These are phyloP conservation scores for Heterohyrax brucei DNA, from an alignment of 2,797 vertebrate genomes.

Conservation along the genomic window DNA sequence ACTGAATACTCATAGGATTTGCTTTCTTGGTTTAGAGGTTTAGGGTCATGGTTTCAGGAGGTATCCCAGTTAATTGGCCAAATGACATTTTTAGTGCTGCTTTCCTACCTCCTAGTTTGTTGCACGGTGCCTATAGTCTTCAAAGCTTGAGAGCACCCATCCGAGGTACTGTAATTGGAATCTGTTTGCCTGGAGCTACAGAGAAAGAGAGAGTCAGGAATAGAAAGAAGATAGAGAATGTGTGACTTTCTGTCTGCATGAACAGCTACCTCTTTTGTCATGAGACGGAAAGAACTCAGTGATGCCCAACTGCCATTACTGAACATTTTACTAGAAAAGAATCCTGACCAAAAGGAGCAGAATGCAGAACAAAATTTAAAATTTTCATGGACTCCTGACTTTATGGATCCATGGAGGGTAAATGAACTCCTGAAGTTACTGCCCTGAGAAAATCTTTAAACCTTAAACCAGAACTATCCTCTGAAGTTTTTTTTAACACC, in stretches of 20 bases:
- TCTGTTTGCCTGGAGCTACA: no score
- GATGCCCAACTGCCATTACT: background rate
- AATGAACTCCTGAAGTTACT: background rate
- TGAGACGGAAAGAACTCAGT: background rate
- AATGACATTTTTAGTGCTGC: background rate
- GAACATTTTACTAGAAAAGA: background rate
- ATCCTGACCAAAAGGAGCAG: background rate
- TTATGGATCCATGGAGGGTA: background rate
- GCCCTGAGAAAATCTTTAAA: background rate
- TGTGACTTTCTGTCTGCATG: background rate
- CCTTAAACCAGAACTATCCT: background rate
- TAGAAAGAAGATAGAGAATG: background rate
- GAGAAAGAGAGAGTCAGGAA: background rate
- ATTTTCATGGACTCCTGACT: background rate
- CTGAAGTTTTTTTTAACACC: background rate
- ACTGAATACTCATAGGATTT: background rate
- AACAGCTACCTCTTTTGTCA: background rate
- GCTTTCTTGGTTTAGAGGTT: background rate
- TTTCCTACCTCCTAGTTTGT: background rate
- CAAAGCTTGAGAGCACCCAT: no score
- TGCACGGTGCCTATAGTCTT: no score
- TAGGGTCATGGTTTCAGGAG: background rate
- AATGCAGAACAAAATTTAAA: background rate
- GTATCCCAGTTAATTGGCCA: background rate
- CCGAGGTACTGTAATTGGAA: no score